Base-by-base conservation (phyloP, 2,888 invertebrate species). In the Trichopoda pennipes region DNA sequence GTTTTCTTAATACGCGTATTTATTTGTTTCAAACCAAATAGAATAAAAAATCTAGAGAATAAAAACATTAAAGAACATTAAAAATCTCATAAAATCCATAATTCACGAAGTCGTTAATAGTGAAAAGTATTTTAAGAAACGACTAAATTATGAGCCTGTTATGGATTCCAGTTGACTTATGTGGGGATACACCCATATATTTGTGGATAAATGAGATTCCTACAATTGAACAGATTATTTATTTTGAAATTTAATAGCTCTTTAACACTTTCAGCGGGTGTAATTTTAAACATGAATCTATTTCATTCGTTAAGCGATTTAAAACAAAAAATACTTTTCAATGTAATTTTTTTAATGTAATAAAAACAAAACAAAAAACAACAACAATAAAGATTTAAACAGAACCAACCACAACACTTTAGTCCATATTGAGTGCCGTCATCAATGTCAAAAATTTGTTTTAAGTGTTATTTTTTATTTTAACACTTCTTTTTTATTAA, bases 181-280 rank as follows among this genome's bases (percentile, higher is more conserved):
- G 49, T 38, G 8, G 49, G 21, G 10, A 44, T 10, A 38, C 21
- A 28, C 7, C 7, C 32, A 32, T 14, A 47, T 42, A 10, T 58
- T 10, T 21, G 10, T 58, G n/a, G 21, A 17, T 35, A 32, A 35
- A 28, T 66, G 66, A 53, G 53, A 60, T 60, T 69, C 16, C 60
- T 17, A 42, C 42, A 47, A 28, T 63, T 61, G 21, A 77, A 69
- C 61, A 38, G 61, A 69, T 63, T 79, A 55, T 78, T 78, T 80
- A 75, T 76, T 81, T 81, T 66, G 80, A 81, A 81, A 81, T 76
- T 72, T 75, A 76, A 81, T 81, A 81, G 76, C 66, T 81, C 60
- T 55, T 80, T 53, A 76, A 76, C 80, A 76, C 80, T 79, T 73
- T 79, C 70, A 60, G 76, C 64, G 66, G 75, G 69, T 70, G 80